Base-by-base conservation (phyloP, 1,140 invertebrate species). In the Lepidostoma basale region DNA sequence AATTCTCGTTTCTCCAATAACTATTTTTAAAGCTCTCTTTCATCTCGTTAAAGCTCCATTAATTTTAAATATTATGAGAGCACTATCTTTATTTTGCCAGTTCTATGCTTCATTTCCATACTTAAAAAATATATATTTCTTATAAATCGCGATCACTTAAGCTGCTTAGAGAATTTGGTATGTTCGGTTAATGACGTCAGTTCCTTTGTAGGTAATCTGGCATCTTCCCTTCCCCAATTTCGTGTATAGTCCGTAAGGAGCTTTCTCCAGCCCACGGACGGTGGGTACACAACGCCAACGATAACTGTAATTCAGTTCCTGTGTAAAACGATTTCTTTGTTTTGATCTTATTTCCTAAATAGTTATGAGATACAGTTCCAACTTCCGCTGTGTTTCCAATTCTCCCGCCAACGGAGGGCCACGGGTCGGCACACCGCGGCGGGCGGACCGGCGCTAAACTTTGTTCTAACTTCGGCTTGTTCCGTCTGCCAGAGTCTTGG, bases 311-410 rank as follows among this genome's bases (percentile, higher is more conserved):
- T 36, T 36, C 28, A 33, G 30, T 33, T 33, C 52, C 52, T 33
- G 52, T 22, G 16, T 22, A 56, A 56, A 36, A 56, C 52, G 30
- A 56, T 56, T 39, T 36, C 16, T 22, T 56, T 56, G 30, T 56
- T 20, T 56, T 33, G 26, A 56, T 56, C 28, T 56, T 56, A 56
- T 56, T 33, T 56, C 45, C 28, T 22, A 56, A 33, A 56, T 56
- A 56, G 52, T 56, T 56, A 56, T 39, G 52, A 56, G 52, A 39
- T 56, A 39, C 52, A 56, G 52, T 56, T 56, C 16, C 26, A 36
- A 33, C 30, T 56, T 22, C 52, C 52, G 52, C 52, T 56, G 23
- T 49, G 52, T 56, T 56, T 33, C 52, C 52, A 56, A 56, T 56
- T 56, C 16, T 56, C 52, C 22, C 16, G 36, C 36, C 52, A n/a